These are phyloP conservation scores for Cantharis nigra DNA, from an alignment of 2,888 invertebrate genomes.

Conservation along the genomic window DNA sequence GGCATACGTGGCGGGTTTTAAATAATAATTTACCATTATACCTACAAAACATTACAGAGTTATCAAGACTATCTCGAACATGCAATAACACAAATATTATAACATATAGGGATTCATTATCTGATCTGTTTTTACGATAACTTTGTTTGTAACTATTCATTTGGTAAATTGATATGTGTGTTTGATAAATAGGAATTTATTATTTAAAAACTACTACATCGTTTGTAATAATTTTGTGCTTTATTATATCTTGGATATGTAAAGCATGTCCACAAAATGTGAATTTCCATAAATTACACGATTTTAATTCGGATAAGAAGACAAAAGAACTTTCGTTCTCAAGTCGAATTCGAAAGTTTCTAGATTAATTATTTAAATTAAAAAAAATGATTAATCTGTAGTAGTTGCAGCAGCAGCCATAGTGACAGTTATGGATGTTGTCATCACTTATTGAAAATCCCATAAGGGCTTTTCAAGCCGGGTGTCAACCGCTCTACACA, in stretches of 20 bases:
- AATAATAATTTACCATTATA: constrained; percentile 27
- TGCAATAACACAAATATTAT: constrained; percentile 24
- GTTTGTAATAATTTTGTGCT: constrained; percentile 14
- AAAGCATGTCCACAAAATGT: not conserved
- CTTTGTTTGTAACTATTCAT: constrained; percentile 36
- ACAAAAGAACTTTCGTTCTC: not conserved
- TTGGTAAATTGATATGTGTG: constrained; percentile 36
- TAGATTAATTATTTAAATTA: not conserved
- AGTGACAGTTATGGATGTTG: constrained; percentile 34
- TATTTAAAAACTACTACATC: constrained; percentile 25
- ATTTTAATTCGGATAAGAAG: not conserved
- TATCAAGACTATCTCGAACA: constrained; percentile 31
- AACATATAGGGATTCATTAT: constrained; percentile 28
- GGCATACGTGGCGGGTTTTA: constrained; percentile 16
- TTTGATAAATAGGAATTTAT: constrained; percentile 32
- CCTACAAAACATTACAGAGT: constrained; percentile 22
- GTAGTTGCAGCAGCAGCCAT: not conserved
- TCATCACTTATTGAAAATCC: constrained; percentile 27
- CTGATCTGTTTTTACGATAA: constrained; percentile 33
- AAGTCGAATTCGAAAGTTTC: too few species aligned
- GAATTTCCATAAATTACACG: not conserved
- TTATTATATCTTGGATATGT: not conserved
- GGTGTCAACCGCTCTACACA: constrained; percentile 46
- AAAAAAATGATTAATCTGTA: not conserved
- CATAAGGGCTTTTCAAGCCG: constrained; percentile 31